A percentile compares a stretch with the other conserved stretches of the same genome.
phyloP scores from a whole-genome alignment of 2,888 invertebrate species.

The Lasioglossum villosulum region DNA sequence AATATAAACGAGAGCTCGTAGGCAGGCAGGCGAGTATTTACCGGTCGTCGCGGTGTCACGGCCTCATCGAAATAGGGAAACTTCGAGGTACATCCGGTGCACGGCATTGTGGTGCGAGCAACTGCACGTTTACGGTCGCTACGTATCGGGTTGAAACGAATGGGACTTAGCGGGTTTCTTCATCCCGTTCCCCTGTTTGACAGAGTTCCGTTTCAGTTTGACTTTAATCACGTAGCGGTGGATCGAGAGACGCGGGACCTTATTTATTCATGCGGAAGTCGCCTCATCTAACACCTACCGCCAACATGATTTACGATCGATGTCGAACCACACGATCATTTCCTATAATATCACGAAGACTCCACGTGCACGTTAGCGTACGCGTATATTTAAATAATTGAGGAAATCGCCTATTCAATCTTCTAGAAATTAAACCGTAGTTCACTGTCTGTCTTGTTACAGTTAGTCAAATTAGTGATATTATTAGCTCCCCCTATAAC shows the following conservation, averaged over 20 bases:
- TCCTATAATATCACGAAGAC: neutral
- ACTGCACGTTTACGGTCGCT: slow-evolving; percentile 34
- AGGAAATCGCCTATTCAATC: neutral
- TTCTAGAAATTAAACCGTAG: neutral
- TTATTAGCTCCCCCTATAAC: neutral
- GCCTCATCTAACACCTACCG: neutral
- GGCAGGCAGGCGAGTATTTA: slow-evolving; percentile 23
- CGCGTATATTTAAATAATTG: neutral
- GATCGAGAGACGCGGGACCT: neutral
- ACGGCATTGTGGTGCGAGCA: slow-evolving; percentile 44
- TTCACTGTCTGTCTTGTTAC: neutral
- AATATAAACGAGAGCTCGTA: slow-evolving; percentile 5
- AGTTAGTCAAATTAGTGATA: neutral
- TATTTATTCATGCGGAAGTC: slow-evolving; percentile 14
- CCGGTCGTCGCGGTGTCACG: slow-evolving; percentile 16
- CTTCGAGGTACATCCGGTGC: slow-evolving; percentile 48
- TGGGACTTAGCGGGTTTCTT: slow-evolving; percentile 13
- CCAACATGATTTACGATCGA: neutral
- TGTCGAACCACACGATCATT: neutral
- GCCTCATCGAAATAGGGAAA: slow-evolving; percentile 51
- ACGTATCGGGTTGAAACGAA: slow-evolving; percentile 35
- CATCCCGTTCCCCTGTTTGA: neutral
- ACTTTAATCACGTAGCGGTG: neutral
- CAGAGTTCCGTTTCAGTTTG: neutral
- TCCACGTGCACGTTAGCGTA: neutral